These are phyloP conservation scores for Hirtodrosophila cameraria DNA, from an alignment of 2,888 invertebrate species.

Conservation along the genomic window DNA sequence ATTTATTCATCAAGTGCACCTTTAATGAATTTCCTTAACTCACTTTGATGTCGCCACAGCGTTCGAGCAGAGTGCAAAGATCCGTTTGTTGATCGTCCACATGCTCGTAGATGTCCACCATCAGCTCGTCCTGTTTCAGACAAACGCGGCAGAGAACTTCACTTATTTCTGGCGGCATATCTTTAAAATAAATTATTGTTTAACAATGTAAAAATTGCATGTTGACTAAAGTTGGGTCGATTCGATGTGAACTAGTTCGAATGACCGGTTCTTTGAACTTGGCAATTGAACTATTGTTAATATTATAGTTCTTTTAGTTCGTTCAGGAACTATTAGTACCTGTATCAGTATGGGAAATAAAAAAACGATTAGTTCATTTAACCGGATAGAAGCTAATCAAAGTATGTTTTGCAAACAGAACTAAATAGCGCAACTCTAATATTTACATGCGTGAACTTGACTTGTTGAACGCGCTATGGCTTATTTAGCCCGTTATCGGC, in stretches of 20 bases:
- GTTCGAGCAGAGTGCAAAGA: conserved; percentile 71
- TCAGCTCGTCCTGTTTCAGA: conserved; percentile 73
- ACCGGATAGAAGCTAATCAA: no score
- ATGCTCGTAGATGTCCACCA: conserved; percentile 80
- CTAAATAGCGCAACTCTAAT: no score
- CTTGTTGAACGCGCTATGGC: neutral
- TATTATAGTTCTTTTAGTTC: no score
- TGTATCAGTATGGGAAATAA: no score
- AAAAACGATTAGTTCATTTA: no score
- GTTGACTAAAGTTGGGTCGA: no score
- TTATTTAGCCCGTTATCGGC: conserved; percentile 15
- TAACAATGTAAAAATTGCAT: neutral
- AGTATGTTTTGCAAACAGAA: no score
- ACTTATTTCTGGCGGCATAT: conserved; percentile 46
- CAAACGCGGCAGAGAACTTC: conserved; percentile 81
- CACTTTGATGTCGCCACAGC: conserved; percentile 75
- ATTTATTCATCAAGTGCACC: neutral
- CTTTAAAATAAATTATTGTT: neutral
- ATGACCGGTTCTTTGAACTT: no score
- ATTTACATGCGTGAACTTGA: neutral
- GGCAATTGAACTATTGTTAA: no score
- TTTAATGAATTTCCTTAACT: neutral
- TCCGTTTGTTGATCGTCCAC: conserved; percentile 78
- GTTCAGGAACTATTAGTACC: no score
- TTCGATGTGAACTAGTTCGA: no score